Evolutionary conservation across 2,113 vertebrate species (phyloP).

Genomic region (Vanacampus margaritifer): DNA sequence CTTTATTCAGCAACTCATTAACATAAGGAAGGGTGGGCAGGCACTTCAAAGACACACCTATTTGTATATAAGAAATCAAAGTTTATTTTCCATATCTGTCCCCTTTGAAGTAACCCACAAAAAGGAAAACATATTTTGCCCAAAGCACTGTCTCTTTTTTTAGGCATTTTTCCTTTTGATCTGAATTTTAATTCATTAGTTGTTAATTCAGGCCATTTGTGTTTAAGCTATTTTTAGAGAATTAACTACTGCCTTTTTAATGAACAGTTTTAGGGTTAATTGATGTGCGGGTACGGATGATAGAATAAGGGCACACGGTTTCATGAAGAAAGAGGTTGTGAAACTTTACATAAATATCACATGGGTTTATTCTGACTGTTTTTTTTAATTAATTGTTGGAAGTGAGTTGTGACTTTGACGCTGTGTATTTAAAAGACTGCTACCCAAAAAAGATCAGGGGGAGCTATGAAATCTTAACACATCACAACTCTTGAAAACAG

Average conservation of each 20-base stretch:
- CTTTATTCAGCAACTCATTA: not conserved
- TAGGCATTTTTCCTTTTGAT: conserved; percentile 25
- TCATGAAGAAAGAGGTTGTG: conserved; percentile 22
- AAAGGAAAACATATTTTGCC: conserved; percentile 2
- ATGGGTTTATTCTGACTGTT: not conserved
- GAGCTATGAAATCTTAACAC: no score
- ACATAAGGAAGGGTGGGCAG: not conserved
- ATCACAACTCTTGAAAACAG: no score
- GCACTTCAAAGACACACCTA: not conserved
- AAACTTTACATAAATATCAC: not conserved
- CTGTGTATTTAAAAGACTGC: not conserved
- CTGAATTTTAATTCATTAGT: conserved; percentile 36
- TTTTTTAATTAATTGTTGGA: not conserved
- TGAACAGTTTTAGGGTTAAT: conserved; percentile 64
- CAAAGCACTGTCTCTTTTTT: not conserved
- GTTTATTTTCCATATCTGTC: not conserved
- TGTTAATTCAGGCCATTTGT: conserved; percentile 49
- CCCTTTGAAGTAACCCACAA: not conserved
- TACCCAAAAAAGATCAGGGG: not conserved
- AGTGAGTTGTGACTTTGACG: not conserved
- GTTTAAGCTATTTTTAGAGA: conserved; percentile 65
- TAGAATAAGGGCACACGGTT: conserved; percentile 58
- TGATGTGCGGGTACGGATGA: conserved; percentile 44
- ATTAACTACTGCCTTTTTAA: conserved; percentile 63
- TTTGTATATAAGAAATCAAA: not conserved